Conservation (phyloP, 1,140 invertebrate genomes). For the Neodiprion virginianus region DNA sequence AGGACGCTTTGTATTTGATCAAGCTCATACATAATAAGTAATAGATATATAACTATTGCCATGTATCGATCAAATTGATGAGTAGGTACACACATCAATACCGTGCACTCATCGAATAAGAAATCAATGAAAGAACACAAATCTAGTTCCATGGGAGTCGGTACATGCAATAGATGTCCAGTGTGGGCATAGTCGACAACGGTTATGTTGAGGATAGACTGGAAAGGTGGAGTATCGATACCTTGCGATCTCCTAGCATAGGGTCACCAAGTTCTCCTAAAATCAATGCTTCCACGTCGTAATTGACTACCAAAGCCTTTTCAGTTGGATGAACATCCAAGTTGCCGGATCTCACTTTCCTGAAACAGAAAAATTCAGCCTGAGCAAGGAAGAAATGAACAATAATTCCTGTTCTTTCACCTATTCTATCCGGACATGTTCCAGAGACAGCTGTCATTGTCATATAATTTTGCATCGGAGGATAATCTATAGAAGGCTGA, state of each 20-base stretch:
- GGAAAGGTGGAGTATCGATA: constrained; percentile 40
- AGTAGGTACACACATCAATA: too few relatives aligned
- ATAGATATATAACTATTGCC: too few relatives aligned
- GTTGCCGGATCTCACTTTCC: constrained; percentile 81
- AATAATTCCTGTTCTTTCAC: constrained; percentile 67
- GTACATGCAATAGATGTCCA: too few relatives aligned
- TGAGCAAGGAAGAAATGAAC: constrained; percentile 61
- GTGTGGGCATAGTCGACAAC: not conserved
- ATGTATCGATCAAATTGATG: too few relatives aligned
- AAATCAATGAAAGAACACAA: too few relatives aligned
- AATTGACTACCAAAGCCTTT: constrained; percentile 89
- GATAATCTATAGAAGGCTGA: constrained; percentile 22
- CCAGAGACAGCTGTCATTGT: constrained; percentile 50
- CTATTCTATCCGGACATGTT: constrained; percentile 59
- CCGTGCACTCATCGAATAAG: too few relatives aligned
- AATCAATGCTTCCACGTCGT: constrained; percentile 87
- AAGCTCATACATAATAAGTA: too few relatives aligned
- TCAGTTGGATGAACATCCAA: constrained; percentile 92
- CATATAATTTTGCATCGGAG: constrained; percentile 57
- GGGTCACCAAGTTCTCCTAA: constrained; percentile 83
- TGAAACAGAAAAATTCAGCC: constrained; percentile 59
- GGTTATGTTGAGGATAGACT: constrained; percentile 9
- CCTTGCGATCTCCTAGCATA: constrained; percentile 86
- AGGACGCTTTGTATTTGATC: too few relatives aligned
- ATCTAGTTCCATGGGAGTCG: too few relatives aligned